Percentiles rank a stretch among this genome's conserved stretches.
These are phyloP conservation scores for Nannospalax galili DNA, from an alignment of 2,113 vertebrate genomes.

Conservation along the genomic window DNA sequence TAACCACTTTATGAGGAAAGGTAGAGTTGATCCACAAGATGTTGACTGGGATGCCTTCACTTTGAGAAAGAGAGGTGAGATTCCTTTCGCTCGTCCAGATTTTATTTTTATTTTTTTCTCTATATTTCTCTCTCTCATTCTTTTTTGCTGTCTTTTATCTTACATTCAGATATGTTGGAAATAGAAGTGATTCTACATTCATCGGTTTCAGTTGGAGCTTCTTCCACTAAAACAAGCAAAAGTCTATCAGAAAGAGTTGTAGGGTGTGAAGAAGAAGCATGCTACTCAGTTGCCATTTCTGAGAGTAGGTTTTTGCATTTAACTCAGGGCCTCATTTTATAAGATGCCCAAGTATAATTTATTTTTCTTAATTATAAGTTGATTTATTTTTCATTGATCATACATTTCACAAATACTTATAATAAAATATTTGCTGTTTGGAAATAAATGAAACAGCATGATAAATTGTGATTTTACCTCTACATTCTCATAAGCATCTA, in stretches of 20 bases:
- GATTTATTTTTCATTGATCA: neutral
- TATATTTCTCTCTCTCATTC: no score
- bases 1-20: neutral
- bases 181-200: no score
- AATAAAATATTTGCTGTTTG: slow-evolving; percentile 9
- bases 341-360: neutral
- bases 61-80: neutral
- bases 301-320: neutral
- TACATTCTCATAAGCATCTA: neutral
- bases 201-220: no score
- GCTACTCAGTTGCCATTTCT: neutral
- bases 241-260: neutral
- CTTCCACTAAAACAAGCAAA: neutral
- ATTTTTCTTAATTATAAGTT: neutral
- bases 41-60: neutral
- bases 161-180: no score
- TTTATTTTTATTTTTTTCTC: neutral
- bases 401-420: neutral
- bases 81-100: no score
- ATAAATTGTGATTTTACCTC: neutral
- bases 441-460: slow-evolving; percentile 11
- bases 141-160: no score
- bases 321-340: neutral
- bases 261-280: neutral
- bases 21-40: neutral